These are phyloP conservation scores for Drosophila niveifrons DNA, from an alignment of 2,888 invertebrate species.

Conservation along the genomic window DNA sequence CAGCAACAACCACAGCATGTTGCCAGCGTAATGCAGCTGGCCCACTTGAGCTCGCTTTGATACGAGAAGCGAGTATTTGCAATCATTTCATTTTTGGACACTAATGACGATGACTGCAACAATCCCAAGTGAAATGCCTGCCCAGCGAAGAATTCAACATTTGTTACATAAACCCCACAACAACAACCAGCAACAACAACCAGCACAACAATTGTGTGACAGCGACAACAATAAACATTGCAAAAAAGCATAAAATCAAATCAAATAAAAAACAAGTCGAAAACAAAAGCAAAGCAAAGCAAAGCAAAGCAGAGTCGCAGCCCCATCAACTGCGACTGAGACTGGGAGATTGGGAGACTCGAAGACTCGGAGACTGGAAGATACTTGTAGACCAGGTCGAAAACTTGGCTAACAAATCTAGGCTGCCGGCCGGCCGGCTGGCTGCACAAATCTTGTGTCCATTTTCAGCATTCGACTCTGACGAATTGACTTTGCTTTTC, in stretches of 20 bases:
- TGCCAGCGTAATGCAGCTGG: slow-evolving; percentile 28
- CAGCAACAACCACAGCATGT: neutral
- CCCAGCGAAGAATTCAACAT: slow-evolving; percentile 70
- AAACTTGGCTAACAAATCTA: slow-evolving; percentile 1
- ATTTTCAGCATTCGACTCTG: slow-evolving; percentile 43
- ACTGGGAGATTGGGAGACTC: neutral
- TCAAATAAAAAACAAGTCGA: slow-evolving; percentile 36
- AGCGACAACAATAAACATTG: slow-evolving; percentile 74
- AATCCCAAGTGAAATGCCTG: slow-evolving; percentile 63
- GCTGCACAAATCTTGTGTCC: slow-evolving; percentile 41
- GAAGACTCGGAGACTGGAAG: too few species aligned
- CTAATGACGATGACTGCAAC: slow-evolving; percentile 69
- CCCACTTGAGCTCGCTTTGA: slow-evolving; percentile 32
- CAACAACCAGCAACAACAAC: slow-evolving; percentile 9
- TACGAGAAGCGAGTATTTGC: slow-evolving; percentile 58
- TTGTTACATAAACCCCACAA: slow-evolving; percentile 59
- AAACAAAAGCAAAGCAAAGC: slow-evolving; percentile 36
- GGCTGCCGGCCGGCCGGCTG: slow-evolving; percentile 21
- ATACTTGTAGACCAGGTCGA: neutral
- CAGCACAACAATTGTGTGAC: slow-evolving; percentile 56
- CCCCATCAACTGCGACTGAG: neutral
- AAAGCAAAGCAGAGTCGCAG: neutral
- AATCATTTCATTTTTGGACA: slow-evolving; percentile 76
- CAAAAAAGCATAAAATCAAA: slow-evolving; percentile 54
- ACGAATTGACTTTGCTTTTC: slow-evolving; percentile 44